These are phyloP conservation scores for Drosophila lacteicornis DNA, from an alignment of 1,140 invertebrate genomes.

Conservation along the genomic window DNA sequence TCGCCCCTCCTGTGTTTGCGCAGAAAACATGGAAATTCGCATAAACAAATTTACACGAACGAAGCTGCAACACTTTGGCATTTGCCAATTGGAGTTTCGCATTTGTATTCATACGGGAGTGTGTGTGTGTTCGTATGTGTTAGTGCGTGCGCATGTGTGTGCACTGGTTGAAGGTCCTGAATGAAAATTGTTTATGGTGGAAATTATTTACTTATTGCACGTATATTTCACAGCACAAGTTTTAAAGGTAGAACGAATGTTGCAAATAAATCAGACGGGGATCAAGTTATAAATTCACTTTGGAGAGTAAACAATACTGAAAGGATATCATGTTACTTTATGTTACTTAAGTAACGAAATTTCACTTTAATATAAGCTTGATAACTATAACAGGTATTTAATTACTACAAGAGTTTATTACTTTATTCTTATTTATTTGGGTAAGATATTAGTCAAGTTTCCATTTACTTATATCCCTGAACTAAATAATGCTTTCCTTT, in stretches of 20 bases:
- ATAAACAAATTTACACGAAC: slow-evolving; percentile 77
- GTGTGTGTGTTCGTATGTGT: slow-evolving; percentile 11
- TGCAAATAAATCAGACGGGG: slow-evolving; percentile 4
- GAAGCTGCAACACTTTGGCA: slow-evolving; percentile 70
- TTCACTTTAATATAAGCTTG: background rate
- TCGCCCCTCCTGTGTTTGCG: slow-evolving; percentile 7
- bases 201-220: slow-evolving; percentile 38
- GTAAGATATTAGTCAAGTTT: no score
- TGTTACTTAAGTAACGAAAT: background rate
- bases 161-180: slow-evolving; percentile 32
- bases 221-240: slow-evolving; percentile 1
- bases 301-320: background rate
- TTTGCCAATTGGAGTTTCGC: slow-evolving; percentile 62
- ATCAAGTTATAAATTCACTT: slow-evolving; percentile 20
- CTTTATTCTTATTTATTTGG: no score
- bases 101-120: slow-evolving; percentile 13
- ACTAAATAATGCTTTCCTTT: background rate
- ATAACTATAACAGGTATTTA: no score
- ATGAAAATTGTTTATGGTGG: slow-evolving; percentile 21
- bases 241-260: background rate
- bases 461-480: no score
- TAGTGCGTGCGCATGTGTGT: background rate
- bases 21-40: slow-evolving; percentile 60
- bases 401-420: no score
- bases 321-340: background rate